Evolutionary conservation across 2,888 invertebrate species (phyloP), one percentile per base, ranked within the genome.

Genomic region (Drosophila mulleri): DNA sequence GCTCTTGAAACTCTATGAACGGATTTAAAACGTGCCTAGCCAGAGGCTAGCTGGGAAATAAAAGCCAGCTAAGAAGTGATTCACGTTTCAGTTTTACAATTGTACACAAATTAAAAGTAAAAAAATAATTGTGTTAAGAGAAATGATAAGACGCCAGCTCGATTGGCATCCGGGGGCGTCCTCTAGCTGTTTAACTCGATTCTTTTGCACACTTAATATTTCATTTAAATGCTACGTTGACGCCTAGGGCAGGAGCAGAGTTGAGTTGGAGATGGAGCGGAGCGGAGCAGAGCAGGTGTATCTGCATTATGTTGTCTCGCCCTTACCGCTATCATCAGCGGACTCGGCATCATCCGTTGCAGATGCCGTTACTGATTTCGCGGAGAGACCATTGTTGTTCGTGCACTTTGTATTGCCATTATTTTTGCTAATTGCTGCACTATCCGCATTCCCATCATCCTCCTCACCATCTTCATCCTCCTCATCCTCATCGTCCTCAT

Each of bases 281-380:
- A 32, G 32, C 16, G 37, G 37, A 39, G 7, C 62, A n/a, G n/a
- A n/a, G n/a, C n/a, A 53, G 52, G 35, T 16, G 54, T 44, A 26
- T 56, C 20, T 65, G 65, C 75, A 90, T 91, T 91, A 92, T 92
- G 92, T 91, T 76, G 92, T 97, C 94, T 98, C 98, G 78, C 97
- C 98, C 93, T 98, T 98, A 82, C 97, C 98, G 93, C 97, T 97
- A 93, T 98, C 97, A 92, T 97, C 97, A 64, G 96, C 91, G 23
- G 90, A 90, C 42, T 91, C 91, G 45, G 82, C 86, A 65, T 87
- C 89, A 74, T 87, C 88, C 20, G 76, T 78, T 16, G 72, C 73
- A 7, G 70, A 79, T 6, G 50, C 71, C 32, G 66, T 66, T 14
- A 64, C 60, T 7, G 73, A 53, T 54, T 77, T 77, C 41, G 54